Percentiles rank a stretch among this genome's conserved stretches.
Conservation (phyloP, 1,140 invertebrate species). For the Pseudomyrmex sp. region DNA sequence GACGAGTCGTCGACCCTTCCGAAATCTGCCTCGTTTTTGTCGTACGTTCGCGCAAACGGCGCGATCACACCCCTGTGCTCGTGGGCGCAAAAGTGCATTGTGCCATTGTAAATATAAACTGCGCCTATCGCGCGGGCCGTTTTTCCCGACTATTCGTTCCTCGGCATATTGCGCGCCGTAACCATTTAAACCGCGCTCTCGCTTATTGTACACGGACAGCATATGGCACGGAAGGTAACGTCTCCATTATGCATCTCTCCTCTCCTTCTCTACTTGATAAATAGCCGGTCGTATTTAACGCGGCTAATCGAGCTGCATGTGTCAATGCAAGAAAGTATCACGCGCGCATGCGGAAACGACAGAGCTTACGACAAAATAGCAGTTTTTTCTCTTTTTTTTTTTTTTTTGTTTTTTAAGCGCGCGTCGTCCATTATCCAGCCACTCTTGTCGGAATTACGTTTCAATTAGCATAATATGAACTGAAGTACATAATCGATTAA, state of each 20-base stretch:
- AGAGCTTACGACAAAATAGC: conserved; percentile 4
- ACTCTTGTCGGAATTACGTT: conserved; percentile 22
- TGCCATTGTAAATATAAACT: conserved; percentile 80
- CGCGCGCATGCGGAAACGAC: not conserved
- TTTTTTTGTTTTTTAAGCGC: not conserved
- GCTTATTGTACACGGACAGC: conserved; percentile 75
- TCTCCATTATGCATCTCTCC: conserved; percentile 75
- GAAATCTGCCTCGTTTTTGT: conserved; percentile 66
- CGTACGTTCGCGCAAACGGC: conserved; percentile 69
- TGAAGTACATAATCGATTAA: not conserved
- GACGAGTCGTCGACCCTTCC: conserved; percentile 43
- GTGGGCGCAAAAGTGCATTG: conserved; percentile 77
- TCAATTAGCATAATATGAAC: conserved; percentile 26
- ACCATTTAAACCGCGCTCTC: conserved; percentile 76
- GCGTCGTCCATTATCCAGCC: conserved; percentile 4
- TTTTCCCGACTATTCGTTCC: conserved; percentile 73
- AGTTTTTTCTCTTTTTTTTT: not conserved
- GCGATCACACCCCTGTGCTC: conserved; percentile 60
- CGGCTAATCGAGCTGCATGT: conserved; percentile 72
- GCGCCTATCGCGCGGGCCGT: conserved; percentile 70
- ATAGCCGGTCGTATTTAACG: conserved; percentile 75
- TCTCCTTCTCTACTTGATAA: conserved; percentile 72
- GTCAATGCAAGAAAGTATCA: conserved; percentile 44
- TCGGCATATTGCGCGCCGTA: conserved; percentile 70
- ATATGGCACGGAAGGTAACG: conserved; percentile 80